Evolutionary conservation across 1,140 invertebrate species (phyloP), one percentile per base, ranked within the genome.

Genomic region (Dolichoris vasculosae): DNA sequence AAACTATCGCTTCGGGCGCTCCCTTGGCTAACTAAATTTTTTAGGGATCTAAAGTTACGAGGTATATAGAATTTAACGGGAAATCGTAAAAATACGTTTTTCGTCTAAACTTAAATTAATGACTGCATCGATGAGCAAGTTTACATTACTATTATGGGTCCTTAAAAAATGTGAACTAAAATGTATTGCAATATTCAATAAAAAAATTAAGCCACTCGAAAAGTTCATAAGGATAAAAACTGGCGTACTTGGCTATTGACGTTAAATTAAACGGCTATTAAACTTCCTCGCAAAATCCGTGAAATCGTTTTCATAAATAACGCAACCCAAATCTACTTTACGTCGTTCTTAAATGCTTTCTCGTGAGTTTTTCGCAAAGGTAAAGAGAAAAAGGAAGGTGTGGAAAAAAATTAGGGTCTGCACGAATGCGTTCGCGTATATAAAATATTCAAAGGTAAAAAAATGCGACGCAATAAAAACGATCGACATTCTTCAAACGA

Each of bases 241-340:
- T 26, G n/a, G 78, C 35, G 51, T 32, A n/a, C 48, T 17, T 11
- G 11, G 35, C 32, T 38, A 20, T 35, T 32, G 35, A 26, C 38
- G 32, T 63, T 83, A 67, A 83, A 83, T 83, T 83, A 81, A 83
- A 59, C 55, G n/a, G 32, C 30, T 38, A 35, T 83, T 67, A 77
- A 83, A 77, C 40, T 77, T 83, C 43, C 35, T 64, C 73, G n/a
- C 64, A 38, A 51, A 82, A 82, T 69, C 26, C 46, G n/a, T 46
- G 30, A 55, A 76, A 77, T 75, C 69, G 69, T 32, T 73, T 75
- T 82, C 48, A 75, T 82, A 82, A 75, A 82, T 75, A 82, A 69
- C 46, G 13, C 43, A 71, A 23, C 30, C 43, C 63, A 69, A 51
- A 71, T 26, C 46, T 38, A n/a, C 43, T 51, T 59, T 40, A 51